Evolutionary conservation across 2,797 vertebrate species (phyloP), one percentile per base, ranked within the genome.

Genomic region (Toxotes lorentzi): DNA sequence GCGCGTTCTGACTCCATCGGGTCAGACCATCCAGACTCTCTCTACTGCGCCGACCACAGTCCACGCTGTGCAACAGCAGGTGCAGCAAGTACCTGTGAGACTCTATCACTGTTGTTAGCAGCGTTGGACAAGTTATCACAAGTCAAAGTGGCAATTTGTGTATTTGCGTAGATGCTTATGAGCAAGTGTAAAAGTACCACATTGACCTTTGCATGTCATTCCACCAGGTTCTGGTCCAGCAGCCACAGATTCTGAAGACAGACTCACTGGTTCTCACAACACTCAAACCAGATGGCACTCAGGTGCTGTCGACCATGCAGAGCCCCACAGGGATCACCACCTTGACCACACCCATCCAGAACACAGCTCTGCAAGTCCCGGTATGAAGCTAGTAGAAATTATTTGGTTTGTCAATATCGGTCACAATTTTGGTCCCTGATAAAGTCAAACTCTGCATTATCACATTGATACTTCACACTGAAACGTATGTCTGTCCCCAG

Each of bases 191-290:
- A 69, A 63, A 47, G 13, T 27, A 17, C 43, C 3, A 6, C 3
- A 17, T 12, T 71, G 12, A 51, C 1, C 35, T 56, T 58, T 66
- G 27, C 17, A 16, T 38, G 6, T 85, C 61, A 71, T 59, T 80
- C 24, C 47, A 27, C 38, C 82, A 99, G 98, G 95, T 99, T 83
- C 93, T 99, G 71, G 97, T 99, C 73, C 98, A 99, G 67, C 98
- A 99, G 70, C 98, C 98, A 73, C 98, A 99, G 94, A 97, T 99
- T 84, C 95, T 99, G 83, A 99, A 99, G 92, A 98, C 98, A 0
- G 98, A 99, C 81, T 99, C 98, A 1, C 92, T 99, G 79, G 97
- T 99, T 84, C 91, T 99, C 87, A 98, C 98, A 0, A 98, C 98
- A 0, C 89, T 99, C 84, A 99, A 99, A 82, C 91, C 97, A 1